phyloP scores from a whole-genome alignment of 2,888 invertebrate species.

The Thera obeliscata region DNA sequence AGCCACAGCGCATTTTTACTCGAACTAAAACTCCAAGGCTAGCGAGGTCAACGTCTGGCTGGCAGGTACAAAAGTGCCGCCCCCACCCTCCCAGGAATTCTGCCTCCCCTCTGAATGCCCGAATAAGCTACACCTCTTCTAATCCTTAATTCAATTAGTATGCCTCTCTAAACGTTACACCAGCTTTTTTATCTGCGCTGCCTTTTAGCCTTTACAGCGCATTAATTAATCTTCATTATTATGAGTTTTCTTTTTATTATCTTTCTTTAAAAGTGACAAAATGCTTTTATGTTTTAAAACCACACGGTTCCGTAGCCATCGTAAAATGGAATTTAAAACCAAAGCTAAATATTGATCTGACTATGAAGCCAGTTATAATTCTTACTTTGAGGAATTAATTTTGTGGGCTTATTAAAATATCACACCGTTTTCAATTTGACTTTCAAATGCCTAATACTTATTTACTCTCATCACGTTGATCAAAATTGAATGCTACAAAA shows the following conservation, averaged over 20 bases:
- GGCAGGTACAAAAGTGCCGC: slow-evolving; percentile 64
- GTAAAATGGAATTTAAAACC: slow-evolving; percentile 16
- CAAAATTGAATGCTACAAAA: slow-evolving; percentile 28
- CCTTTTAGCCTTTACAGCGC: slow-evolving; percentile 18
- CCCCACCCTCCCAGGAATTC: slow-evolving; percentile 52
- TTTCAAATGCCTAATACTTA: slow-evolving; percentile 33
- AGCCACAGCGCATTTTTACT: slow-evolving; percentile 36
- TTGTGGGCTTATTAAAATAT: slow-evolving; percentile 55
- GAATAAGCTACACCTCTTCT: slow-evolving; percentile 64
- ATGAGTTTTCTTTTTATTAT: slow-evolving; percentile 5
- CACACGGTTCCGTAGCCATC: slow-evolving; percentile 1
- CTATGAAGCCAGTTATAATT: slow-evolving; percentile 10
- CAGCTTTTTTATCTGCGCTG: slow-evolving; percentile 32
- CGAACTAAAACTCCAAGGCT: slow-evolving; percentile 63
- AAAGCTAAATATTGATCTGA: slow-evolving; percentile 14
- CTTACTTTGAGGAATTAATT: slow-evolving; percentile 17
- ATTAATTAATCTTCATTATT: slow-evolving; percentile 23
- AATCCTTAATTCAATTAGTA: slow-evolving; percentile 45
- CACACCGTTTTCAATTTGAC: slow-evolving; percentile 51
- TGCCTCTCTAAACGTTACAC: slow-evolving; percentile 37
- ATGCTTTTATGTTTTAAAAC: slow-evolving; percentile 6
- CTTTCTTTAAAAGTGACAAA: slow-evolving; percentile 12
- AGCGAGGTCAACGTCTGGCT: slow-evolving; percentile 80
- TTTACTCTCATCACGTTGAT: slow-evolving; percentile 37
- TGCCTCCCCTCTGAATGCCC: slow-evolving; percentile 57